phyloP scores from a whole-genome alignment of 2,113 vertebrate genomes.

The Micronisus gabar region DNA sequence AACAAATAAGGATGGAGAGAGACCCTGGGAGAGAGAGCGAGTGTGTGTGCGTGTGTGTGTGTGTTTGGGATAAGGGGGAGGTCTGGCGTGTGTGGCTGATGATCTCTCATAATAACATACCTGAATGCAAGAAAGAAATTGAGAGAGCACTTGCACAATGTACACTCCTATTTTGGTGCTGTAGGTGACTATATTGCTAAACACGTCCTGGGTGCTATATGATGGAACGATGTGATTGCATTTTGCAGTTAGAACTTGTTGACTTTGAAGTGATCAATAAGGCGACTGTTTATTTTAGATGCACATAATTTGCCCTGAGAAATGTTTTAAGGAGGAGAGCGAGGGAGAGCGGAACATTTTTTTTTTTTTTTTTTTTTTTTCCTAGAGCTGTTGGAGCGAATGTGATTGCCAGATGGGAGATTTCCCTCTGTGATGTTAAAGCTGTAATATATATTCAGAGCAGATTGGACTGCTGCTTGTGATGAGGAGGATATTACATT shows the following conservation, averaged over 20 bases:
- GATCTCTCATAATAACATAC: constrained; percentile 60
- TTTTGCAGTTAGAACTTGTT: constrained; percentile 84
- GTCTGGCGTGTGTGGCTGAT: constrained; percentile 50
- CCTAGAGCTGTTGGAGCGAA: constrained; percentile 81
- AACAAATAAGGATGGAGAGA: constrained; percentile 35
- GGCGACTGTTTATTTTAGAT: constrained; percentile 83
- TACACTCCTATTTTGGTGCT: constrained; percentile 59
- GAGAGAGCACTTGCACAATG: constrained; percentile 40
- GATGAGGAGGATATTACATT: constrained; percentile 89
- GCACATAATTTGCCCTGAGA: constrained; percentile 84
- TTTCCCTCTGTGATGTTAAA: constrained; percentile 89
- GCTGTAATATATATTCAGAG: constrained; percentile 92
- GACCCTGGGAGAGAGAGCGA: background rate
- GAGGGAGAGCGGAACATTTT: constrained; percentile 66
- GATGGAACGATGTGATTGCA: constrained; percentile 70
- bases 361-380: constrained; percentile 8
- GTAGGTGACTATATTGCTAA: constrained; percentile 67
- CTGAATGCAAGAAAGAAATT: constrained; percentile 63
- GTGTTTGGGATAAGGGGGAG: constrained; percentile 54
- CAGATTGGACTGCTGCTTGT: constrained; percentile 86
- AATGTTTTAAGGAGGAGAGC: constrained; percentile 78
- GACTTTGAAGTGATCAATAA: constrained; percentile 81
- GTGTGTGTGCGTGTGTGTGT: background rate
- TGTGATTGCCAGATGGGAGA: constrained; percentile 87
- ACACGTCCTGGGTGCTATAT: constrained; percentile 44